Base-by-base conservation (phyloP, 2,797 vertebrate genomes). In the Echeneis naucrates region DNA sequence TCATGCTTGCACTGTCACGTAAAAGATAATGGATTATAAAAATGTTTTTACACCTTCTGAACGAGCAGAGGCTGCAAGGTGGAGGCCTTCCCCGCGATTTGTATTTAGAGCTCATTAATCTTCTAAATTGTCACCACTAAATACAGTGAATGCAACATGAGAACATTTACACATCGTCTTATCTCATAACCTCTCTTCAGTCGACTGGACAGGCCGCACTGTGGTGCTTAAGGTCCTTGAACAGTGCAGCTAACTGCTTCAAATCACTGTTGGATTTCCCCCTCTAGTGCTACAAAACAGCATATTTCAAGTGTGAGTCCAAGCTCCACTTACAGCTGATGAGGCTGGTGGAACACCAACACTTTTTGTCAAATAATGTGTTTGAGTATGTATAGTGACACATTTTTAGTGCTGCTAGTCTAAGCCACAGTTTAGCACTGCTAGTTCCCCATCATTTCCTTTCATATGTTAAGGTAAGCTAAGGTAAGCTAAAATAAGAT, bases 1-100 rank as follows among this genome's bases (percentile, higher is more conserved):
- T 52, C 80, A 72, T 65, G 42, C 57, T 62, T 24, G 52, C 71
- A 17, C 17, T 50, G 69, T 74, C 58, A 51, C 84, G 85, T 89
- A 86, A 90, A 88, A 87, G 72, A 83, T 90, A 90, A 93, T 93
- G 80, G 84, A 91, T 88, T 90, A 85, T 89, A 73, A 90, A 89
- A 87, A 83, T 55, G 84, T 92, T 89, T 91, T 90, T 83, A 88
- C 90, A 77, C 88, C 82, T 55, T 58, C 57, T 61, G 50, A 81
- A 80, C 83, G 81, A 58, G 74, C 59, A 23, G 61, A 53, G 55
- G 75, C 77, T 23, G 40, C 5, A 2, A 59, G 65, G 62, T 33
- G 72, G 70, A 68, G 77, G 62, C 81, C 80, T 67, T 67, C 64
- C 63, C 66, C 17, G 45, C 82, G 62, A 62, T 91, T 92, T 87